Evolutionary conservation across 2,113 vertebrate species (phyloP).

Genomic region (Corynorhinus townsendii): DNA sequence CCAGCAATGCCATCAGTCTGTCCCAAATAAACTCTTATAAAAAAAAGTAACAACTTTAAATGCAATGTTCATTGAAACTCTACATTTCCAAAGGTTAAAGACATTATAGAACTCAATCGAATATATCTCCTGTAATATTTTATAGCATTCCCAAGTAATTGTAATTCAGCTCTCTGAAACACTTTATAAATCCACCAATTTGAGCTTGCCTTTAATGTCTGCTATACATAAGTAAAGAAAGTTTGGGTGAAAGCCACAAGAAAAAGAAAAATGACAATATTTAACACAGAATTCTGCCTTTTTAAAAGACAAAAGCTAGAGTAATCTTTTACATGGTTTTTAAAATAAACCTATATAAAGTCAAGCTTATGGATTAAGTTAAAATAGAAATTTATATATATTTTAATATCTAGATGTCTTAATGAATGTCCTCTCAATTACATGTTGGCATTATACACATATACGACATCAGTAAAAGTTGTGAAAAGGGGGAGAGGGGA

Average conservation of each 20-base stretch:
- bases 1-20: neutral
- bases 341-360: neutral
- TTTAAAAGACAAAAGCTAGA: neutral
- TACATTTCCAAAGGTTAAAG: slow-evolving; percentile 23
- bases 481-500: neutral
- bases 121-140: neutral
- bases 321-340: neutral
- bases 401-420: neutral
- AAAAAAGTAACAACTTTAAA: slow-evolving; percentile 4
- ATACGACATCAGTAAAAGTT: neutral
- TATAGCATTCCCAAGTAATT: neutral
- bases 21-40: neutral
- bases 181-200: neutral
- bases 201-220: slow-evolving; percentile 26
- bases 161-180: neutral
- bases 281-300: neutral
- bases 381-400: neutral
- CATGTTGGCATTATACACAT: neutral
- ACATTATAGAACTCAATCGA: neutral
- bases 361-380: neutral
- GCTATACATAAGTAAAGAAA: neutral
- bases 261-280: neutral
- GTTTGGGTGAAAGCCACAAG: neutral
- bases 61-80: neutral
- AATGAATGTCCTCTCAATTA: neutral